These are phyloP conservation scores for Heloderma charlesbogerti DNA, from an alignment of 2,113 vertebrate species.

Conservation along the genomic window DNA sequence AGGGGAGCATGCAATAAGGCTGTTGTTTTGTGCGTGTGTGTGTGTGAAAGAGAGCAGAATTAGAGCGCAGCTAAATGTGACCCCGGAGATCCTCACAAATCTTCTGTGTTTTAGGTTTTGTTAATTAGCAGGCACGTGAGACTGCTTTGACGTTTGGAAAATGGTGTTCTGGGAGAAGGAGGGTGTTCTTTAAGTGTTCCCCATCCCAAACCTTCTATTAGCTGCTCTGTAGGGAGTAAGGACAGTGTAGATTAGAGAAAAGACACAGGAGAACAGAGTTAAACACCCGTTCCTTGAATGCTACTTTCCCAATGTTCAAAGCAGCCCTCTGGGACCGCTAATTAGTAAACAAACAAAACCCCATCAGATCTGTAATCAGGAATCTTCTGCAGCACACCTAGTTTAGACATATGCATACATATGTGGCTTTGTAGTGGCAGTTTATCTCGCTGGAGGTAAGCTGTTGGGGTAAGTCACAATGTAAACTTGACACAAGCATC, in stretches of 20 bases:
- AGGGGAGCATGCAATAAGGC: too few species aligned
- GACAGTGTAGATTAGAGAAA: not conserved
- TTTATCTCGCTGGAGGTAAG: not conserved
- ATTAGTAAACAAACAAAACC: not conserved
- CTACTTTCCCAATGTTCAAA: not conserved
- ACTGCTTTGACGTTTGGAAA: not conserved
- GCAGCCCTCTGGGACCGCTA: not conserved
- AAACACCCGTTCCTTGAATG: not conserved
- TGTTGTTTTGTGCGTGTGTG: not conserved
- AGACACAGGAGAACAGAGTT: not conserved
- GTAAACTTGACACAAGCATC: not conserved
- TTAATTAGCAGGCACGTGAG: not conserved
- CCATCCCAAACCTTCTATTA: not conserved
- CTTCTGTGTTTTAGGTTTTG: not conserved
- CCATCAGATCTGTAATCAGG: not conserved
- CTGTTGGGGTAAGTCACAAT: not conserved
- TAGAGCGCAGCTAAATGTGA: not conserved
- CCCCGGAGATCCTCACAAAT: not conserved
- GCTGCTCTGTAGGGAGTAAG: not conserved
- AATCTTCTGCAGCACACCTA: not conserved
- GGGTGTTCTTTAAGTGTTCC: not conserved
- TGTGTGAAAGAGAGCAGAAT: not conserved
- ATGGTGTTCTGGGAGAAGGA: not conserved
- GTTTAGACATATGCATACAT: not conserved
- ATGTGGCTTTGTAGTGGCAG: not conserved